These are phyloP conservation scores for Macaca nemestrina DNA, from an alignment of 2,113 vertebrate genomes.

Conservation along the genomic window DNA sequence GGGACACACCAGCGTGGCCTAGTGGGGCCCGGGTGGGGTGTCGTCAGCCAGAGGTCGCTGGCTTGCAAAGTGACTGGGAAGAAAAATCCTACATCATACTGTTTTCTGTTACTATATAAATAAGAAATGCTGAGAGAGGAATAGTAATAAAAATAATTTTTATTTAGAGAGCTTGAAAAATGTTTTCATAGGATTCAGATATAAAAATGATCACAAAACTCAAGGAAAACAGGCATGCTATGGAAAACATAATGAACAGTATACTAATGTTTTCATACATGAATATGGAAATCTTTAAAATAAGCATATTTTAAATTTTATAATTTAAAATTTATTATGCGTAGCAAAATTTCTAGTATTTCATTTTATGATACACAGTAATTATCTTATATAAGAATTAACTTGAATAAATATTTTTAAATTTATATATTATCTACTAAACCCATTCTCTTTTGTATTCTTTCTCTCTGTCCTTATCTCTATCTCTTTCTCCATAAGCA, in stretches of 20 bases:
- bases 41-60: no score
- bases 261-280: not conserved
- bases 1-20: no score
- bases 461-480: not conserved
- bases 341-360: conserved; percentile 35
- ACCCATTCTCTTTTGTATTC: not conserved
- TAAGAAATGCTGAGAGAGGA: not conserved
- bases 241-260: not conserved
- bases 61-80: no score
- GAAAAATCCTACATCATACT: no score
- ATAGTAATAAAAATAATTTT: not conserved
- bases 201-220: conserved; percentile 9
- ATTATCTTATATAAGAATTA: not conserved
- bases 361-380: not conserved
- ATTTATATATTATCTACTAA: conserved; percentile 17
- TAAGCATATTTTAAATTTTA: not conserved
- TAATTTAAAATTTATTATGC: not conserved
- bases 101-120: not conserved
- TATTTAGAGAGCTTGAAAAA: not conserved
- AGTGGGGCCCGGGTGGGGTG: no score
- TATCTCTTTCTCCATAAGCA: not conserved
- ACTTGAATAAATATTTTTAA: not conserved
- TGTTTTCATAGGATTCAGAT: conserved; percentile 22
- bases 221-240: not conserved
- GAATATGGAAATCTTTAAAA: conserved; percentile 1